These are phyloP conservation scores for Erannis defoliaria DNA, from an alignment of 2,888 invertebrate species.

Conservation along the genomic window DNA sequence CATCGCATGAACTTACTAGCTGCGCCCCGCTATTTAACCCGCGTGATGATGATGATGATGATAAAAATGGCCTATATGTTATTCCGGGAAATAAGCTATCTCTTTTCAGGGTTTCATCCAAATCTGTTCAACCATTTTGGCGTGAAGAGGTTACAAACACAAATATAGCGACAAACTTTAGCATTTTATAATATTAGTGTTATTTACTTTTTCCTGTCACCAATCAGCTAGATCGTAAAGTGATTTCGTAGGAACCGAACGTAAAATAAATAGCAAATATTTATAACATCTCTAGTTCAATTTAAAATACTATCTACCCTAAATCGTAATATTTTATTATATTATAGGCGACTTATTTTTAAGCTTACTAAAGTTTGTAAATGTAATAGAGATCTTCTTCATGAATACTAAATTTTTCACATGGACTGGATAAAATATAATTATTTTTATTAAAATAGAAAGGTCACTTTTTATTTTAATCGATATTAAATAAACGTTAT, in stretches of 20 bases:
- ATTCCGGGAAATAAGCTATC: too few species aligned
- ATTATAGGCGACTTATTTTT: slow-evolving; percentile 39
- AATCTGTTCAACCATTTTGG: too few species aligned
- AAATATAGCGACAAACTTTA: too few species aligned
- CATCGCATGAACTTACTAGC: too few species aligned
- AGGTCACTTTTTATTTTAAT: neutral
- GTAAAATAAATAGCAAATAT: slow-evolving; percentile 19
- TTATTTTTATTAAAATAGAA: neutral
- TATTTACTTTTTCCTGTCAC: slow-evolving; percentile 8
- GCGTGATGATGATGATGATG: too few species aligned
- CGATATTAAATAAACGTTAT: neutral
- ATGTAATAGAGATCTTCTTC: slow-evolving; percentile 53
- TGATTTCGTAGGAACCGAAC: slow-evolving; percentile 39
- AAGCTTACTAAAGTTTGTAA: slow-evolving; percentile 48
- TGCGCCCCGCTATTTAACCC: too few species aligned
- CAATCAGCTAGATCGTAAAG: slow-evolving; percentile 18
- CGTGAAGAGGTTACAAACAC: too few species aligned
- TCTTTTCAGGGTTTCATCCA: too few species aligned
- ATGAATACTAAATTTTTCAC: slow-evolving; percentile 29
- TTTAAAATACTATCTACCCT: slow-evolving; percentile 22
- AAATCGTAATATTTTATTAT: neutral
- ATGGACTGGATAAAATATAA: neutral
- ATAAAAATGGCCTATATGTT: too few species aligned
- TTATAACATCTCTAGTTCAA: slow-evolving; percentile 15
- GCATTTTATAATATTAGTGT: neutral